These are phyloP conservation scores for Vulpes ferrilata DNA, from an alignment of 2,113 vertebrate species.

Conservation along the genomic window DNA sequence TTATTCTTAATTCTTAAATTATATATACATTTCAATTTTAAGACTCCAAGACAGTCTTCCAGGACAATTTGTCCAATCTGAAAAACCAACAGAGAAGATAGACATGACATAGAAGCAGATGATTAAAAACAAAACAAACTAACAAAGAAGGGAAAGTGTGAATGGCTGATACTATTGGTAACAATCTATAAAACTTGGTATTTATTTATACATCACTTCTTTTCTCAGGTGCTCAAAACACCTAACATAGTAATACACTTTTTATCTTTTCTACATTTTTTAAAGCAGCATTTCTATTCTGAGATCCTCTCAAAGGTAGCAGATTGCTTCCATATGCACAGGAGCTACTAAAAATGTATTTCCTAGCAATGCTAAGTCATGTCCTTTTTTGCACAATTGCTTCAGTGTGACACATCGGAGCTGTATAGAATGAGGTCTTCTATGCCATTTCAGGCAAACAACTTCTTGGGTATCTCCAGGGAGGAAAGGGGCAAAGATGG, in stretches of 20 bases:
- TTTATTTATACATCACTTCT: neutral
- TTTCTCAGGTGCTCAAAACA: constrained; percentile 48
- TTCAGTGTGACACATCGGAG: neutral
- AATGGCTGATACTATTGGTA: neutral
- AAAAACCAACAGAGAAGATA: neutral
- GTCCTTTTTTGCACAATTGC: neutral
- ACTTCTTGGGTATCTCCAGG: constrained; percentile 2
- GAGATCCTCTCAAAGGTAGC: constrained; percentile 1
- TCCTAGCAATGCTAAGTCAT: constrained; percentile 10
- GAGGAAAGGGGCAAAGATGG: neutral
- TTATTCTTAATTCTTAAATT: neutral
- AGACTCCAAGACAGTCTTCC: constrained; percentile 48
- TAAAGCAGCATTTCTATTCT: constrained; percentile 2
- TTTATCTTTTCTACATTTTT: neutral
- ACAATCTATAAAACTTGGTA: neutral
- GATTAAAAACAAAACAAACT: constrained; percentile 30
- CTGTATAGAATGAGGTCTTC: constrained; percentile 2
- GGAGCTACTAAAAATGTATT: constrained; percentile 37
- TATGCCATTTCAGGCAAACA: neutral
- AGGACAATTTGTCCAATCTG: neutral
- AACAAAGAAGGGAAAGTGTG: neutral
- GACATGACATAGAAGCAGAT: neutral
- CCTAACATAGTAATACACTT: neutral
- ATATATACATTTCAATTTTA: constrained; percentile 43
- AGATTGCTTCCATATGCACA: constrained; percentile 8